Evolutionary conservation across 2,113 vertebrate species (phyloP).

Genomic region (Hyaena hyaena): DNA sequence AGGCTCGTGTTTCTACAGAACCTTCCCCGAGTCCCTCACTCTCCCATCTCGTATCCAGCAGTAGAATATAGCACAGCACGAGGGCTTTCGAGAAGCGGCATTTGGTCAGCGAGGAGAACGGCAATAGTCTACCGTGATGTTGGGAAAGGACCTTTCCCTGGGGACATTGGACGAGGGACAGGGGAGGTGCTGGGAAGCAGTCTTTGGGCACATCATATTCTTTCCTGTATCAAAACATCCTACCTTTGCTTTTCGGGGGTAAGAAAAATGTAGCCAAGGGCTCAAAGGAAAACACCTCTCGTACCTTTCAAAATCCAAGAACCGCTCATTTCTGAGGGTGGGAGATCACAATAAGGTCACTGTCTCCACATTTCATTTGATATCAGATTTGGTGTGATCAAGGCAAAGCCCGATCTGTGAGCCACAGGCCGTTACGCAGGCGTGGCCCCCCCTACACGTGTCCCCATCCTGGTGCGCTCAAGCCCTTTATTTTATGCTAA

Average conservation of each 20-base stretch:
- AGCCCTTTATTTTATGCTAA: neutral
- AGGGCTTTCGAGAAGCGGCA: too few relatives aligned
- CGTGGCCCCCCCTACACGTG: neutral
- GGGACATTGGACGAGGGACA: rapidly evolving
- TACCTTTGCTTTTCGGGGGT: neutral
- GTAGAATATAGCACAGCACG: neutral
- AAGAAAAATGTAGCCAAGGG: neutral
- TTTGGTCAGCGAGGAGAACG: neutral
- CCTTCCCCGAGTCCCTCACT: rapidly evolving
- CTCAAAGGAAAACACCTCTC: neutral
- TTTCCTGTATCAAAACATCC: neutral
- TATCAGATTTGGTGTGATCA: neutral
- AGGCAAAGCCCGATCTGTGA: neutral
- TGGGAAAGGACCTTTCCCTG: neutral
- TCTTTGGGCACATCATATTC: too few relatives aligned
- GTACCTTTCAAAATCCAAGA: neutral
- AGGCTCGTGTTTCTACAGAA: neutral
- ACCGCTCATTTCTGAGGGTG: neutral
- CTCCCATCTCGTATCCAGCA: neutral
- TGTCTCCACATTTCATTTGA: neutral
- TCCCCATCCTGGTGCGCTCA: rapidly evolving
- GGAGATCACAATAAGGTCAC: rapidly evolving
- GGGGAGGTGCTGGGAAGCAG: too few relatives aligned
- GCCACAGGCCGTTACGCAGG: neutral
- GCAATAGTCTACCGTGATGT: rapidly evolving